Evolutionary conservation across 2,113 vertebrate genomes (phyloP), one percentile per base, ranked within the genome.

Genomic region (Anser cygnoides): DNA sequence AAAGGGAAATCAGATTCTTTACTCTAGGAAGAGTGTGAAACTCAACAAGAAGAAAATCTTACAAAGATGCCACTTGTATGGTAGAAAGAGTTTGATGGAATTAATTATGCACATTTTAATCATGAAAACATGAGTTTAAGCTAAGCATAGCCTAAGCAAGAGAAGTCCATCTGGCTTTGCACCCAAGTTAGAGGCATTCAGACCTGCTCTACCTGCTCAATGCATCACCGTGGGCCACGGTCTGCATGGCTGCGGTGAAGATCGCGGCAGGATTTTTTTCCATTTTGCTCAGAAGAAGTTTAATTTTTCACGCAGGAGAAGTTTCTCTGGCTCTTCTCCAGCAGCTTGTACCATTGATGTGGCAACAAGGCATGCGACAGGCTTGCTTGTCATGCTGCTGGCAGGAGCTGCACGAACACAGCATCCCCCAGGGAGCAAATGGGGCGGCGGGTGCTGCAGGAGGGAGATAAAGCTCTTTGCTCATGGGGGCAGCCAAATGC

Each of bases 311-410:
- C 43, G 90, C 77, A 35, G 70, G 90, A 84, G 76, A 72, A 59
- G n/a, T 95, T 95, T 94, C 23, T 2, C 9, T 92, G 95, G 85
- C 77, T 97, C 78, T 84, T 59, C 77, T 97, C 87, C 59, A 50
- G 79, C 90, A 95, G 80, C 78, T 91, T 57, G 39, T 58, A 85
- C 82, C 14, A 8, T 10, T 96, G 90, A 92, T 10, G 9, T 2
- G 3, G 50, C 84, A 95, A 72, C 84, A 84, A 87, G 94, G 93
- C 5, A 10, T 73, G 71, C 41, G 84, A 79, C 76, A 88, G 73
- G 62, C 66, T 75, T 77, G 33, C 88, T 54, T 78, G 91, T 59
- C 70, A 4, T 17, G 35, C 55, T 82, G 59, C 79, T 91, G 78
- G 57, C 50, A 92, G 92, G 90, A 96, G 87, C 62, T 52, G 62